Evolutionary conservation across 2,113 vertebrate species (phyloP).

Genomic region (Chelonoidis abingdonii): DNA sequence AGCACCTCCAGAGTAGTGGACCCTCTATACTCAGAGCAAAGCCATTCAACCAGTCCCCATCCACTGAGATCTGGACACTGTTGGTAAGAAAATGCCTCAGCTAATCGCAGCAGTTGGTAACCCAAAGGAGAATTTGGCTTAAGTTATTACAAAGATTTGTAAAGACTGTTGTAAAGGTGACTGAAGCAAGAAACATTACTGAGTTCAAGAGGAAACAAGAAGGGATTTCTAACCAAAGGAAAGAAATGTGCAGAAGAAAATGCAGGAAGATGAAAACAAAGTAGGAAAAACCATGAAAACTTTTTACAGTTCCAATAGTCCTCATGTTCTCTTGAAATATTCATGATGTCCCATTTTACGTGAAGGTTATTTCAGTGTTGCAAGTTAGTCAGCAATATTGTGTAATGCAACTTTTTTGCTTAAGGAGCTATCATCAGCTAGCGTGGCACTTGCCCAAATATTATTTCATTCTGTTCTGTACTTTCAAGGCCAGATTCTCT

Average conservation of each 20-base stretch:
- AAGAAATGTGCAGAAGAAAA: background rate
- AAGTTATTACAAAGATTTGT: background rate
- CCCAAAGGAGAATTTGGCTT: background rate
- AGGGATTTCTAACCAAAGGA: background rate
- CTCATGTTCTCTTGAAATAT: background rate
- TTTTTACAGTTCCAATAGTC: background rate
- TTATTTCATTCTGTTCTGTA: constrained; percentile 1
- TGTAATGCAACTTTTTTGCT: background rate
- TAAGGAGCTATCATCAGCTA: background rate
- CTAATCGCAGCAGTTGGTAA: background rate
- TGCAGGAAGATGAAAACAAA: background rate
- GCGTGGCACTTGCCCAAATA: background rate
- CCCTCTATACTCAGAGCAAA: background rate
- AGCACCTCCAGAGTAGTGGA: background rate
- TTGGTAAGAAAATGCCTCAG: background rate
- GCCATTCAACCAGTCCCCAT: background rate
- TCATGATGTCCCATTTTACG: background rate
- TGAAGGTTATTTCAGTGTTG: background rate
- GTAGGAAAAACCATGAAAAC: background rate
- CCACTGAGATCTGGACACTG: background rate
- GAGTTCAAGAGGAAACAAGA: background rate
- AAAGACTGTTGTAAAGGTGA: background rate
- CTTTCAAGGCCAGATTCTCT: background rate
- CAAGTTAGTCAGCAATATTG: background rate
- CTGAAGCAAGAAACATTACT: background rate